Base-by-base conservation (phyloP, 2,888 invertebrate genomes). In the Apoda limacodes region DNA sequence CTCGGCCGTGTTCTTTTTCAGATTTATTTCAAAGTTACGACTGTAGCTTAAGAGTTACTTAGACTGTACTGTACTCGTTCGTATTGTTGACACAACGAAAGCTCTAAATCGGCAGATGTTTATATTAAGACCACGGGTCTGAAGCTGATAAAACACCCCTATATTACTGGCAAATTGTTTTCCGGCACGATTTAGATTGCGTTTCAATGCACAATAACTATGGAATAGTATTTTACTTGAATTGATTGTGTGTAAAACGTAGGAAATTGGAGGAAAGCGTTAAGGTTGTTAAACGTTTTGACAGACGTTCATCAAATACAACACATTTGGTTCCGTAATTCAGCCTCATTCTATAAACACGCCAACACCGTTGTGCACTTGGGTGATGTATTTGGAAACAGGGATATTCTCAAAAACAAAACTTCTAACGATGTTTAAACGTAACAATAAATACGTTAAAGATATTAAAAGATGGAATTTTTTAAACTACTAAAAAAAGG, bases 161-260 rank as follows among this genome's bases (percentile, higher is more conserved):
- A n/a, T n/a, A 17, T 17, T 6, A 5, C 5, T 5, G 7, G 67
- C 52, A 67, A 72, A 75, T 68, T 63, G 68, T 70, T 74, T 75
- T 69, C 74, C 69, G 66, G 61, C 58, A 64, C 59, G 55, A 67
- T 70, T 70, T 64, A 70, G 68, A 71, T 75, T 71, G 63, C 58
- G 57, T 72, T 74, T 69, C 65, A 67, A 71, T 67, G 55, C 57
- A 55, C 65, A 58, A 70, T 72, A 65, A 62, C 48, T 39, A 33
- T 35, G 46, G 35, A 46, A 42, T 35, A 42, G 35, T 6, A 17
- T 39, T 40, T 50, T 43, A 37, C 45, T 44, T 35, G 37, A 42
- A 47, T 48, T 50, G 47, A 55, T 54, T 37, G 50, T 35, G 39
- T 41, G 47, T 58, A 48, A 53, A 59, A 51, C 43, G 43, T 39